Conservation (phyloP, 1,140 invertebrate species). For the Philotrypesis tridentata region DNA sequence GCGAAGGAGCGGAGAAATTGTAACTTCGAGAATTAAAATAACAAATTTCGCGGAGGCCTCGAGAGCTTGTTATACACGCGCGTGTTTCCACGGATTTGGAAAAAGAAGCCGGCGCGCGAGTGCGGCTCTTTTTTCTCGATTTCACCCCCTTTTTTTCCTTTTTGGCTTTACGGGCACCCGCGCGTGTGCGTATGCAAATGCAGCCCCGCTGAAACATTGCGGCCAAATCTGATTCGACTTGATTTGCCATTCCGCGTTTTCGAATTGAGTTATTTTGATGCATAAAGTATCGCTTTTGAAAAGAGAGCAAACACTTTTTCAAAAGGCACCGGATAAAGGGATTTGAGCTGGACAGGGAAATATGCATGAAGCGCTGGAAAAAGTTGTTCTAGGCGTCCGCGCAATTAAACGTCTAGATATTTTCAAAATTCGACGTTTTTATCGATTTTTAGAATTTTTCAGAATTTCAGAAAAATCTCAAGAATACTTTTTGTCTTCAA, state of each 20-base stretch:
- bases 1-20: conserved; percentile 17
- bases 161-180: background rate
- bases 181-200: background rate
- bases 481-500: no score
- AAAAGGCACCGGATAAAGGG: no score
- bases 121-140: background rate
- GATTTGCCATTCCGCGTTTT: background rate
- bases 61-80: background rate
- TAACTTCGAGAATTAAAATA: conserved; percentile 42
- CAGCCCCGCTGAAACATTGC: background rate
- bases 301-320: no score
- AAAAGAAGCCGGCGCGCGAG: conserved; percentile 4
- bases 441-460: no score
- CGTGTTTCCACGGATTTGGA: conserved; percentile 4
- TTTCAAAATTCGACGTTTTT: no score
- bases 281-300: no score
- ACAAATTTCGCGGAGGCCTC: conserved; percentile 24
- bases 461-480: no score
- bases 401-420: no score
- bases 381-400: no score
- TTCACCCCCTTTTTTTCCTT: no score
- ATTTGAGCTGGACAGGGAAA: no score
- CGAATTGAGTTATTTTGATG: background rate
- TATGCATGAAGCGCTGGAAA: no score
- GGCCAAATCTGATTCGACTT: background rate